Evolutionary conservation across 2,888 invertebrate species (phyloP), one percentile per base, ranked within the genome.

Genomic region (Ormyrus pomaceus): DNA sequence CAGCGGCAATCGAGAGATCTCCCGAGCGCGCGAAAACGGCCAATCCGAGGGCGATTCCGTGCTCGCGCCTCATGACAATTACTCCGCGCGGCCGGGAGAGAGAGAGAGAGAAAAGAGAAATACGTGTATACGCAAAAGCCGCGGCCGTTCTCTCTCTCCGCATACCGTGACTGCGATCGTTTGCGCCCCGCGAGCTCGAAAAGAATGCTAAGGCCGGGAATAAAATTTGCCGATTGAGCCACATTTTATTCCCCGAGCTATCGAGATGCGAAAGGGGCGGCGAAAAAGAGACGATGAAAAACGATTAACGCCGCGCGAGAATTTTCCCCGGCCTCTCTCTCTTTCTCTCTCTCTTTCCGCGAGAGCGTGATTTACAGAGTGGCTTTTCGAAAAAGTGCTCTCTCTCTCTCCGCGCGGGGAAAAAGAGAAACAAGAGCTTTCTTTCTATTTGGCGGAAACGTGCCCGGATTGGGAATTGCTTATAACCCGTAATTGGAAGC

Each of bases 161-260:
- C 13, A 50, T 11, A 50, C 51, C 50, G 34, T 59, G 68, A 68
- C 58, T 48, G 8, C 19, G 34, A 13, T 48, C 51, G 66, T 74
- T 58, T 74, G 66, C 7, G 19, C 8, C 51, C 50, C 9, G 56
- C 66, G n/a, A 50, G 34, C 10, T 19, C 7, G 19, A 53, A 45
- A 61, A 61, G 51, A 71, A 34, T 19, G 55, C 11, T n/a, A 34
- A 10, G n/a, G 46, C n/a, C 74, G 45, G 50, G 56, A 75, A 68
- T 75, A 51, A 56, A 68, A 68, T 19, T 58, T 46, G 58, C 59
- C 61, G 68, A 75, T 61, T 68, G 75, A 34, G 13, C 68, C 19
- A 75, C 59, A 68, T 68, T 68, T 75, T 50, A 68, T 19, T 19
- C 19, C 19, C 19, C 19, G 19, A 19, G 19, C 19, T 2, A 1